Conservation (phyloP, 2,797 vertebrate species). For the Melanotaenia boesemani region DNA sequence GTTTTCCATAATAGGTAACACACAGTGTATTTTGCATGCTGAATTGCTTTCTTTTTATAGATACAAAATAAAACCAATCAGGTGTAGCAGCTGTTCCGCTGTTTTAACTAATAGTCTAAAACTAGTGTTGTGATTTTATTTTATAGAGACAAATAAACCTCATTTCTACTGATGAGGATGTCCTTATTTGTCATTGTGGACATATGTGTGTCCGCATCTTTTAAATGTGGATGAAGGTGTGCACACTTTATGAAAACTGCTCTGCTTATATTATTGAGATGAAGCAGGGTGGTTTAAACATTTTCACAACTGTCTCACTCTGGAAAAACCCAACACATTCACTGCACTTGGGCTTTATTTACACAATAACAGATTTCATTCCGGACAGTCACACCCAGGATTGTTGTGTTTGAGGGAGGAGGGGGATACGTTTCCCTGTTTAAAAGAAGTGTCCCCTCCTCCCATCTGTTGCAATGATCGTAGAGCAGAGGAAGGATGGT, state of each 20-base stretch:
- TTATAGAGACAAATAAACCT: conserved; percentile 33
- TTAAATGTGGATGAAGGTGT: not conserved
- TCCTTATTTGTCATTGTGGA: not conserved
- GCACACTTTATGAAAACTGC: not conserved
- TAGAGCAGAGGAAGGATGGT: conserved; percentile 54
- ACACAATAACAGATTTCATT: conserved; percentile 34
- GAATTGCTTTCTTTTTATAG: not conserved
- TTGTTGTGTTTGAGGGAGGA: conserved; percentile 24
- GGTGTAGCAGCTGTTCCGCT: not conserved
- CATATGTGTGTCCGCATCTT: not conserved
- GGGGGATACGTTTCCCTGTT: conserved; percentile 16
- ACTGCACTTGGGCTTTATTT: not conserved
- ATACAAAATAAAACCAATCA: not conserved
- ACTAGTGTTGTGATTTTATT: conserved; percentile 2
- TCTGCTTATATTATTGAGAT: not conserved
- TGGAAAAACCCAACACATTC: not conserved
- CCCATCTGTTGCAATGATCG: conserved; percentile 45
- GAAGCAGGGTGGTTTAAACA: not conserved
- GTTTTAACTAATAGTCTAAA: not conserved
- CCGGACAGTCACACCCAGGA: conserved; percentile 6
- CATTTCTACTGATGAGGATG: conserved; percentile 11
- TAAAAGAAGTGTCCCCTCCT: conserved; percentile 60
- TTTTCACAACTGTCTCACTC: not conserved
- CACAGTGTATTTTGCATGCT: not conserved
- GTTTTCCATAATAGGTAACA: not conserved